Evolutionary conservation across 2,888 invertebrate species (phyloP), one percentile per base, ranked within the genome.

Genomic region (Junonia oenone): DNA sequence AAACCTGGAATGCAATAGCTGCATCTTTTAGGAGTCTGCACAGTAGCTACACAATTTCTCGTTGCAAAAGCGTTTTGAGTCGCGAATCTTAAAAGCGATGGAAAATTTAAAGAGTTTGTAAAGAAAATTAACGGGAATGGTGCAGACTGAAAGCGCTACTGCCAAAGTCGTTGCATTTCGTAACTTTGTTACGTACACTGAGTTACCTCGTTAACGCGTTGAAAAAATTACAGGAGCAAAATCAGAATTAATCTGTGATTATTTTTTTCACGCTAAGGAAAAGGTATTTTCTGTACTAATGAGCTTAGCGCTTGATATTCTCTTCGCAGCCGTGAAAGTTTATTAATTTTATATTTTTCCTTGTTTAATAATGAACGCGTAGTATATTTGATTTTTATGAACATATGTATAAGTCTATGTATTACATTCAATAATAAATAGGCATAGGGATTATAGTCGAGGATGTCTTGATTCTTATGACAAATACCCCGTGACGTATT

Each of bases 191-290:
- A 82, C 76, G 74, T 67, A 64, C 71, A 67, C 67, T 67, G 74
- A 84, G 78, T 83, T 85, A 81, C 77, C 80, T 87, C 81, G 81
- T 86, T 89, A 88, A 81, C 81, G 74, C 72, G 67, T 67, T 66
- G 69, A 80, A 81, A 81, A 33, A 81, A 79, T 81, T 76, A 76
- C 75, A 69, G 67, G 75, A 75, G 72, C 76, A 72, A 73, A 75
- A 79, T 73, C 78, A 66, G 73, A 81, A 84, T 81, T 82, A 81
- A 83, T 81, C 75, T 76, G 72, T 62, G 58, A 69, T 66, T 64
- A 67, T 73, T 75, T 74, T 77, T 80, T 76, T 71, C 64, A 62
- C 64, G 67, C 72, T 70, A 67, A 67, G 71, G 67, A 76, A 80
- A 75, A 72, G 66, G 71, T 75, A 72, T 75, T 76, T 72, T 64